These are phyloP conservation scores for Aphelenchoides fujianensis DNA, from an alignment of 1,140 invertebrate species.

Conservation along the genomic window DNA sequence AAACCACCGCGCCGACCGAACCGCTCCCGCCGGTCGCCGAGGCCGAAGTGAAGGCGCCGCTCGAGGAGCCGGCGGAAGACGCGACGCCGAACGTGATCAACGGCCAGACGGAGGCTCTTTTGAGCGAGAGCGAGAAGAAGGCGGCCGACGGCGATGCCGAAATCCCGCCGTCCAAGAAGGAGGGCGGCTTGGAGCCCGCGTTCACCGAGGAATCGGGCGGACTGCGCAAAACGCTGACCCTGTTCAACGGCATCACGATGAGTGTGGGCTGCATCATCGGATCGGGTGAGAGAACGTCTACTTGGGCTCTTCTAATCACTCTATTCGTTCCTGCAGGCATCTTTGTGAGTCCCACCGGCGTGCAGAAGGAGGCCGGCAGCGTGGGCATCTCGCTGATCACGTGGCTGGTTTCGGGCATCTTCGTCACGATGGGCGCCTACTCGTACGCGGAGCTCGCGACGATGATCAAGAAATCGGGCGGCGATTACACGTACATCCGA, in stretches of 20 bases:
- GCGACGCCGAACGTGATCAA: background rate
- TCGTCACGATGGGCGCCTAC: slow-evolving; percentile 49
- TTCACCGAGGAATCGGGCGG: slow-evolving; percentile 19
- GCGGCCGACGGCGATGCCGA: background rate
- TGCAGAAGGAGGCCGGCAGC: slow-evolving; percentile 54
- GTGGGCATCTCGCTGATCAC: slow-evolving; percentile 58
- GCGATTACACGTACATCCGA: slow-evolving; percentile 84
- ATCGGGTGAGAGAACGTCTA: too few relatives aligned
- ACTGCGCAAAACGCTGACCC: slow-evolving; percentile 48
- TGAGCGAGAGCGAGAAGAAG: background rate
- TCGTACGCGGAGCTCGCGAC: slow-evolving; percentile 61
- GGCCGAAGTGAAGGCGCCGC: background rate
- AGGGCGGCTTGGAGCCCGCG: background rate
- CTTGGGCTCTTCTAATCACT: too few relatives aligned
- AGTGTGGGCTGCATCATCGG: slow-evolving; percentile 62
- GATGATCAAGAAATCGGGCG: slow-evolving; percentile 77
- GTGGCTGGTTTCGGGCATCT: slow-evolving; percentile 54
- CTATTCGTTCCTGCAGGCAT: too few relatives aligned
- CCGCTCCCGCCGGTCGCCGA: background rate
- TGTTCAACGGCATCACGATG: slow-evolving; percentile 60
- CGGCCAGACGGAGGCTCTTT: background rate
- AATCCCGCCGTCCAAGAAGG: background rate
- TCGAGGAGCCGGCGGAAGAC: background rate
- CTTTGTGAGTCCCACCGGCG: slow-evolving; percentile 88
- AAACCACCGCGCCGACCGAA: background rate